Base-by-base conservation (phyloP, 2,113 vertebrate genomes). In the Dasypus novemcinctus region DNA sequence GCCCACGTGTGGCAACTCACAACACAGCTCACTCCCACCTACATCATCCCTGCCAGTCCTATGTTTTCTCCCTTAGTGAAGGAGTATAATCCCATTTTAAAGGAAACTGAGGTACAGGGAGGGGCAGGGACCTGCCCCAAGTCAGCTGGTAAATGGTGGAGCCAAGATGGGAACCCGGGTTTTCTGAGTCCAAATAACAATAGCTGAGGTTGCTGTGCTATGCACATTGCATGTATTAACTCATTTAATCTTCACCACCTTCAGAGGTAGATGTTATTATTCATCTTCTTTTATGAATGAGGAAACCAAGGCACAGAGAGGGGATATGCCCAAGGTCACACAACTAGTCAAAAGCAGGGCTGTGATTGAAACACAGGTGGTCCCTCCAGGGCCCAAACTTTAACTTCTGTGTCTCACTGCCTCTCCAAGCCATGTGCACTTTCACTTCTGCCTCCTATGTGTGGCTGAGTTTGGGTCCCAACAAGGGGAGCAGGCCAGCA, bases 1-100 rank as follows among this genome's bases (percentile, higher is more conserved):
- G 91, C 68, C 86, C 75, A 69, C 12, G 20, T 21, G 72, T 82
- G 57, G 72, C 59, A 90, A 95, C 87, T 96, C 85, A 43, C 23
- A 91, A 81, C 85, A 87, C 75, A 96, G 33, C n/a, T n/a, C 72
- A 69, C 83, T 91, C 68, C 57, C n/a, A 49, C 72, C 74, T 83
- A 52, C 57, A 38, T 75, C 63, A 43, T 52, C 46, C 38, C 71
- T 46, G 33, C 29, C 41, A 36, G 38, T 78, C 25, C 66, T 81
- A 57, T 17, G 13, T 52, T 85, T 14, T 85, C 57, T 74, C n/a
- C 31, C 15, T 79, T 46, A 36, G 18, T 43, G 11, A 96, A n/a
- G 33, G 23, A 93, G 18, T 31, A 68, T 9, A 94, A 49, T 27
- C 80, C 54, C 29, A n/a, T 6, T 33, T 72, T 41, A 75, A 76